These are phyloP conservation scores for Phylloscopus collybita DNA, from an alignment of 2,797 vertebrate genomes.

Conservation along the genomic window DNA sequence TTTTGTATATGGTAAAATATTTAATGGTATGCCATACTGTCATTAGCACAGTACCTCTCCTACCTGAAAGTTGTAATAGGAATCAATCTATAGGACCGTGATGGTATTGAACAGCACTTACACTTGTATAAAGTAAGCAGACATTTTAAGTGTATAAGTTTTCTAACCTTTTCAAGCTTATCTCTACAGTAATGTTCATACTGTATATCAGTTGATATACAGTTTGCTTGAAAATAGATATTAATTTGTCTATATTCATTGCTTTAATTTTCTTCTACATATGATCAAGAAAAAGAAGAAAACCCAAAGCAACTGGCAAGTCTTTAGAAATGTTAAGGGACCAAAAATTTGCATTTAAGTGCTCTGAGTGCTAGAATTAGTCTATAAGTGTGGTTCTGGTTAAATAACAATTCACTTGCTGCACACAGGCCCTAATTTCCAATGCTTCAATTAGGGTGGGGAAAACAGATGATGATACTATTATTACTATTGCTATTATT, in stretches of 20 bases:
- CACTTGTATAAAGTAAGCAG: background rate
- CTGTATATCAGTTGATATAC: background rate
- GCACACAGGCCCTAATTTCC: background rate
- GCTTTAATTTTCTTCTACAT: background rate
- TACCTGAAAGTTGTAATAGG: background rate
- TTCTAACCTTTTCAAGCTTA: background rate
- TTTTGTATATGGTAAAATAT: background rate
- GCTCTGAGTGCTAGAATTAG: background rate
- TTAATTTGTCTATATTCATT: background rate
- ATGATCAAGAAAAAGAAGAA: background rate
- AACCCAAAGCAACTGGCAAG: background rate
- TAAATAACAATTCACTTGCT: background rate
- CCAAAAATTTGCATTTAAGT: background rate
- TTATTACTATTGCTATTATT: background rate
- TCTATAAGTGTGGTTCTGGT: background rate
- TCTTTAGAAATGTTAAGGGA: background rate
- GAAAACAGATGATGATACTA: background rate
- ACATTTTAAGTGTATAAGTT: background rate
- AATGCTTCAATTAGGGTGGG: background rate
- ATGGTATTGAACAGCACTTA: background rate
- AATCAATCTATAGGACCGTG: background rate
- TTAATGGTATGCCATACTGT: background rate
- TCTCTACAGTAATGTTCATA: background rate
- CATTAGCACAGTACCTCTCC: background rate
- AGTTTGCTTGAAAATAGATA: background rate